Evolutionary conservation across 2,888 invertebrate genomes (phyloP).

Genomic region (Colletes collaris): DNA sequence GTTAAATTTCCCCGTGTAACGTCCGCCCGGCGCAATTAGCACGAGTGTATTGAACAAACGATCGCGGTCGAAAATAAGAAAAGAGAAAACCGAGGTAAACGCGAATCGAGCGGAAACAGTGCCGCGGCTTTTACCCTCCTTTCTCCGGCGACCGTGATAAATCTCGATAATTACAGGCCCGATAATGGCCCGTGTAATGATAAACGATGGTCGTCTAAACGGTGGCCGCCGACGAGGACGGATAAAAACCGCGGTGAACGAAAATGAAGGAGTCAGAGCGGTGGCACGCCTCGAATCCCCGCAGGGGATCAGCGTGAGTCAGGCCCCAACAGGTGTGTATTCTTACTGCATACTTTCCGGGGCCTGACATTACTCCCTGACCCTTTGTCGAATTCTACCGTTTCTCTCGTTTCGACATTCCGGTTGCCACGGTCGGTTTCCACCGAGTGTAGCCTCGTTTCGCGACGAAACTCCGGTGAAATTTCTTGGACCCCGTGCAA

Average conservation of each 20-base stretch:
- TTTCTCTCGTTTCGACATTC: constrained; percentile 16
- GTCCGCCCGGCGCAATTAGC: constrained; percentile 33
- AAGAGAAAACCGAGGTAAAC: constrained; percentile 22
- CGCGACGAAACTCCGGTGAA: neutral
- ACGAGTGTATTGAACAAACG: constrained; percentile 24
- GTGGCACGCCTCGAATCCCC: constrained; percentile 62
- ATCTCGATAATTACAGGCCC: constrained; percentile 56
- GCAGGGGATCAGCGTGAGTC: constrained; percentile 73
- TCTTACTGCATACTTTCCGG: constrained; percentile 27
- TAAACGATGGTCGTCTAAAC: constrained; percentile 60
- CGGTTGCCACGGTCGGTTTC: neutral
- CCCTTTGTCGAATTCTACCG: neutral
- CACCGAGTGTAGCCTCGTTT: neutral
- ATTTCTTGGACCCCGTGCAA: constrained; percentile 1
- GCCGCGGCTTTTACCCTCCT: constrained; percentile 34
- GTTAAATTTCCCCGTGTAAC: constrained; percentile 32
- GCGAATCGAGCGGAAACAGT: constrained; percentile 30
- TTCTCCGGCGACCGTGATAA: constrained; percentile 49
- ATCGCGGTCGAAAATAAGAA: constrained; percentile 7
- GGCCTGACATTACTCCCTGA: neutral
- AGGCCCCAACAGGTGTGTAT: constrained; percentile 71
- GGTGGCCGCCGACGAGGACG: constrained; percentile 39
- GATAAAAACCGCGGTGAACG: constrained; percentile 43
- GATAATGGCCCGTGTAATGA: constrained; percentile 65
- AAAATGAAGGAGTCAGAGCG: constrained; percentile 61